Conservation (phyloP, 37 sponge, comb jelly and placozoan genomes). For the Theonella swinhoei region DNA sequence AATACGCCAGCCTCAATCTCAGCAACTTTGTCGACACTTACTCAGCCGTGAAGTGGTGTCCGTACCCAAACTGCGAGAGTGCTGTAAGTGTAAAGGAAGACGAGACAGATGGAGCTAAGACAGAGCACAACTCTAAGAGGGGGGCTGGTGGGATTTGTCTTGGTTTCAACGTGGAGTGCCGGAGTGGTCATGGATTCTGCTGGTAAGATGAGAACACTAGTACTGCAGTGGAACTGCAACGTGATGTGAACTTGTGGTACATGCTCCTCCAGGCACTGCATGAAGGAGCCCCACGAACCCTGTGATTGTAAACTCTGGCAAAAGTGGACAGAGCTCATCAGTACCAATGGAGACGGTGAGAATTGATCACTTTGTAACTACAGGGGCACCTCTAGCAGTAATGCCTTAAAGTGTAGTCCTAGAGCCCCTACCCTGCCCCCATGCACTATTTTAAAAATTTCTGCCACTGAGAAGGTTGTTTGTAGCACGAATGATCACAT, state of each 20-base stretch:
- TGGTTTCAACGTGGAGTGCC: constrained; percentile 78
- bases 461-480: too few species aligned
- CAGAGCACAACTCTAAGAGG: background rate
- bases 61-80: constrained; percentile 67
- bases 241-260: background rate
- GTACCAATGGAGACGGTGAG: constrained; percentile 30
- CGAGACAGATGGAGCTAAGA: background rate
- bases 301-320: constrained; percentile 87
- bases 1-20: constrained; percentile 74
- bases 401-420: too few species aligned
- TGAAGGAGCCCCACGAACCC: constrained; percentile 83
- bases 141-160: background rate
- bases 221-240: background rate
- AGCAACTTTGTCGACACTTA: constrained; percentile 84
- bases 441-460: too few species aligned
- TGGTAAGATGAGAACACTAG: constrained; percentile 41
- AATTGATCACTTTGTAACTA: too few species aligned
- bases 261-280: constrained; percentile 62
- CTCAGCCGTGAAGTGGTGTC: constrained; percentile 86
- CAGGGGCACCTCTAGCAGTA: too few species aligned
- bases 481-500: too few species aligned
- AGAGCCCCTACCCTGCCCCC: too few species aligned
- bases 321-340: constrained; percentile 64
- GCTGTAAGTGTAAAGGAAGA: constrained; percentile 37
- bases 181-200: constrained; percentile 78